These are phyloP conservation scores for Archocentrus centrarchus DNA, from an alignment of 2,113 vertebrate genomes.

Conservation along the genomic window DNA sequence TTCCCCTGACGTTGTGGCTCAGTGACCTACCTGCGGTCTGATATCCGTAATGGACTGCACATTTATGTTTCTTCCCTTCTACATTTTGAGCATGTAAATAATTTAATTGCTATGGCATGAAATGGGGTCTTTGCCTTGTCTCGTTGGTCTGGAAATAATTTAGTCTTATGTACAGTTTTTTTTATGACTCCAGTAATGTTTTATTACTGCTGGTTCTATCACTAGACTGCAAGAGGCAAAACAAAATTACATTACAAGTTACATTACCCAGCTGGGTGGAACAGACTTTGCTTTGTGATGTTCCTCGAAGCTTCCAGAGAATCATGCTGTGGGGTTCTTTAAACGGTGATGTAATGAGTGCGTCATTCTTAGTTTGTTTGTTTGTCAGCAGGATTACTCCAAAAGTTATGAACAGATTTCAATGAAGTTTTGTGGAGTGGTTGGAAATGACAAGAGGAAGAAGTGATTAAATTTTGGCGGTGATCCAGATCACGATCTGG, in stretches of 20 bases:
- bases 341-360: background rate
- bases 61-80: background rate
- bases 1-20: conserved; percentile 45
- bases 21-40: conserved; percentile 36
- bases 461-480: too few species aligned
- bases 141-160: background rate
- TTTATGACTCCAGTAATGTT: background rate
- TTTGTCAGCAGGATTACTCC: too few species aligned
- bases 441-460: too few species aligned
- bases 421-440: too few species aligned
- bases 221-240: background rate
- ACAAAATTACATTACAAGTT: background rate
- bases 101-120: background rate
- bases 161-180: too few species aligned
- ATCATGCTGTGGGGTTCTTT: background rate
- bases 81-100: background rate
- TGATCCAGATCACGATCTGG: too few species aligned
- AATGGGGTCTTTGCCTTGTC: background rate
- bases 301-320: background rate
- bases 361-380: background rate
- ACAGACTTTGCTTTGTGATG: too few species aligned
- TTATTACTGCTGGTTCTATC: background rate
- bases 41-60: background rate
- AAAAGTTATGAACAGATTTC: too few species aligned
- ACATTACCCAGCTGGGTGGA: background rate